These are phyloP conservation scores for Lineus longissimus DNA, from an alignment of 1,140 invertebrate species.

Conservation along the genomic window DNA sequence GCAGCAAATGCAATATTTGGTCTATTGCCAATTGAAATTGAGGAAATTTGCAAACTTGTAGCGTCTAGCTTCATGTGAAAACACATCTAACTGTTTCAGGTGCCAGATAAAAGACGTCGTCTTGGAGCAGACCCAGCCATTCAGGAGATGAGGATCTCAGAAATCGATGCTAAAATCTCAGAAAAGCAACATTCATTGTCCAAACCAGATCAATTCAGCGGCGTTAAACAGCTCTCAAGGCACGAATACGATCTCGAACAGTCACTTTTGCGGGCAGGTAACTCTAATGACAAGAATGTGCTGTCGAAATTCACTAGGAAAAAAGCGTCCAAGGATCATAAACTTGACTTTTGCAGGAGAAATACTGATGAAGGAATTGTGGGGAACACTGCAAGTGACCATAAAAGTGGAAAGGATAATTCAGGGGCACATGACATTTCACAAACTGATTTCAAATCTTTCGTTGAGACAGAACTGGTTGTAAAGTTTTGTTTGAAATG, in stretches of 20 bases:
- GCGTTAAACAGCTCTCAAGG: constrained; percentile 18
- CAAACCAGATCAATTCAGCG: constrained; percentile 28
- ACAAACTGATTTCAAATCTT: not conserved
- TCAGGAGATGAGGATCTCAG: constrained; percentile 19
- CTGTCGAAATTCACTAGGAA: not conserved
- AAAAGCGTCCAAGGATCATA: not conserved
- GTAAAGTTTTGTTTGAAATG: not conserved
- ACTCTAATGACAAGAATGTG: not conserved
- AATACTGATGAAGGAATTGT: too few relatives aligned
- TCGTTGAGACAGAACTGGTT: not conserved
- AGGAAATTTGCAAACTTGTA: too few relatives aligned
- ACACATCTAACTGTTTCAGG: too few relatives aligned
- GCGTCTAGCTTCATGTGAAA: too few relatives aligned
- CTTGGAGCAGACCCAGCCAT: constrained; percentile 24
- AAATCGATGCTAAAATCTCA: constrained; percentile 36
- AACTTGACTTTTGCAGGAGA: not conserved
- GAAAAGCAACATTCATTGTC: constrained; percentile 19
- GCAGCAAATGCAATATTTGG: too few relatives aligned
- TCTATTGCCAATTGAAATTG: too few relatives aligned
- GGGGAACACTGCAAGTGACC: not conserved
- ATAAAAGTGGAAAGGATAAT: not conserved
- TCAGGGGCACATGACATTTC: not conserved
- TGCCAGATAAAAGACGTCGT: not conserved
- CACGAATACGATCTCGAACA: constrained; percentile 15
- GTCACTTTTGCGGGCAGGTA: not conserved